A percentile compares a stretch with the other conserved stretches of the same genome.
phyloP scores from a whole-genome alignment of 2,888 invertebrate species.

The Lumbricus terrestris region DNA sequence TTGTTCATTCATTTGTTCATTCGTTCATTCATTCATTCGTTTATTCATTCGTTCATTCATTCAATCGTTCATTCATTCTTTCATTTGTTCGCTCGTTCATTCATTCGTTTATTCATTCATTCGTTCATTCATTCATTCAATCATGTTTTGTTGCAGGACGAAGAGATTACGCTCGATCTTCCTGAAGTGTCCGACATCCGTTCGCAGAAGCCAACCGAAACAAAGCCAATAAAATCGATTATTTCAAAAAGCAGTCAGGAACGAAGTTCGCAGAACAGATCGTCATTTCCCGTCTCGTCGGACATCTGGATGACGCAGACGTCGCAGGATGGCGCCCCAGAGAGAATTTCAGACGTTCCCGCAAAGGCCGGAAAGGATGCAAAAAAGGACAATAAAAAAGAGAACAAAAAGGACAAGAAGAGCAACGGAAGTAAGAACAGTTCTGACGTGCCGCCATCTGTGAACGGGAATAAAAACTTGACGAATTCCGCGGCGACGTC shows the following conservation, averaged over 20 bases:
- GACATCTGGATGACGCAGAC: conserved; percentile 5
- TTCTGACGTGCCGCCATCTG: not conserved
- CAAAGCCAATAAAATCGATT: not conserved
- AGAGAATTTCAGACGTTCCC: not conserved
- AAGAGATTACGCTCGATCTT: not conserved
- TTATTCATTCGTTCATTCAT: too few species aligned
- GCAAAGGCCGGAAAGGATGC: not conserved
- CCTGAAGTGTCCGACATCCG: not conserved
- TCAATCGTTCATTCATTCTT: too few species aligned
- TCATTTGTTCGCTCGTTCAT: too few species aligned
- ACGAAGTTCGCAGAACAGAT: not conserved
- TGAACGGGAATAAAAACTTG: not conserved
- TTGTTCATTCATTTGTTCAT: too few species aligned
- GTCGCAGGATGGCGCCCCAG: not conserved
- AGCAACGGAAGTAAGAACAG: not conserved
- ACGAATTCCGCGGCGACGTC: not conserved
- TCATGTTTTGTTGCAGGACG: not conserved
- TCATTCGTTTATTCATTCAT: too few species aligned
- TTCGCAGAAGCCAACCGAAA: not conserved
- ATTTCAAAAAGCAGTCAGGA: conserved; percentile 14
- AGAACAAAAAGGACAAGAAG: not conserved
- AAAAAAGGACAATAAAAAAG: not conserved
- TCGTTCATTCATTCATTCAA: too few species aligned
- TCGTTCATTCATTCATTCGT: too few species aligned
- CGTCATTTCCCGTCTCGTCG: not conserved